These are phyloP conservation scores for Hirtodrosophila duncani DNA, from an alignment of 2,888 invertebrate species.

Conservation along the genomic window DNA sequence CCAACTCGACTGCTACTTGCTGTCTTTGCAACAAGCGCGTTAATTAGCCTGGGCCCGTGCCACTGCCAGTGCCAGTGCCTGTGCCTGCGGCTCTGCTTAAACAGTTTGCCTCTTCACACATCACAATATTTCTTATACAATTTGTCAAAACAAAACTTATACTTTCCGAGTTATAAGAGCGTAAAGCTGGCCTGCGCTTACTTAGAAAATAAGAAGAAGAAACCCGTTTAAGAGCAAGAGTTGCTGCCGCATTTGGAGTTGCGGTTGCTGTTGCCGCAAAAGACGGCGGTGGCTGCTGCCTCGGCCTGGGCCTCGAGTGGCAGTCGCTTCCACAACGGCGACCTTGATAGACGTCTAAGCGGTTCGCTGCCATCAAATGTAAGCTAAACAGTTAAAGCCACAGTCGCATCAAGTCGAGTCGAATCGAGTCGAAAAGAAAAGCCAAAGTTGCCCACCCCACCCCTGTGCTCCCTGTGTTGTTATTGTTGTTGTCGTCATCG, in stretches of 20 bases:
- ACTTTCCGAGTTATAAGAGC: slow-evolving; percentile 68
- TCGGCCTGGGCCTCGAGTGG: slow-evolving; percentile 31
- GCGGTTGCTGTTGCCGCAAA: slow-evolving; percentile 28
- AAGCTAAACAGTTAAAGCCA: not conserved
- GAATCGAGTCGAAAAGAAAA: too few relatives aligned
- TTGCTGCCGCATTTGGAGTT: slow-evolving; percentile 4
- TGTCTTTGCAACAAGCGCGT: slow-evolving; percentile 2
- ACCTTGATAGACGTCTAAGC: slow-evolving; percentile 79
- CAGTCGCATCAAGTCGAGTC: too few relatives aligned
- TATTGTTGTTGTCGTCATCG: slow-evolving; percentile 8
- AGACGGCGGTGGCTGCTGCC: slow-evolving; percentile 48
- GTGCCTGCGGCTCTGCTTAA: slow-evolving; percentile 29
- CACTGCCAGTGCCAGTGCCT: slow-evolving; percentile 3
- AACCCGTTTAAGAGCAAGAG: slow-evolving; percentile 53
- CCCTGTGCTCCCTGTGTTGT: not conserved
- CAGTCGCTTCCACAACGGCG: slow-evolving; percentile 78
- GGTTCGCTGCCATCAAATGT: slow-evolving; percentile 26
- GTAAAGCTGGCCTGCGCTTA: slow-evolving; percentile 42
- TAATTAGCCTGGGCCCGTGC: not conserved
- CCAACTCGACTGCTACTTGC: not conserved
- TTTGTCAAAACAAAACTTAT: slow-evolving; percentile 70
- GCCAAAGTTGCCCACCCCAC: slow-evolving; percentile 20
- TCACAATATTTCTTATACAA: slow-evolving; percentile 57
- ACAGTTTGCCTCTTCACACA: slow-evolving; percentile 50
- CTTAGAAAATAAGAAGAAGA: slow-evolving; percentile 32